Conservation (phyloP, 1,140 invertebrate genomes). For the Lycorma delicatula region DNA sequence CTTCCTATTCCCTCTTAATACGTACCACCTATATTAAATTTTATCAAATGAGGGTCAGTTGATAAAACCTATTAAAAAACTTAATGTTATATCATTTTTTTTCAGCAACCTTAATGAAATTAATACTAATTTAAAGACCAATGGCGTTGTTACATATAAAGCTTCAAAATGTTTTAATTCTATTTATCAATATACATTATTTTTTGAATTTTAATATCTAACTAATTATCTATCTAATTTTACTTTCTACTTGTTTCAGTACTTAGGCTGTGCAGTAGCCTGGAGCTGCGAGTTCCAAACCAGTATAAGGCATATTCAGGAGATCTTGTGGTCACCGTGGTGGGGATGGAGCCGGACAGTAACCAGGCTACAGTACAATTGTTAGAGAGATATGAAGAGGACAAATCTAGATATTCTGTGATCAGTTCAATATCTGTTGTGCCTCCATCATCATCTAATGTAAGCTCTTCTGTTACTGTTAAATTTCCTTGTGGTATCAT, state of each 20-base stretch:
- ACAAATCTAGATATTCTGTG: not conserved
- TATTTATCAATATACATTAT: no score
- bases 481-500: conserved; percentile 60
- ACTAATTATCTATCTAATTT: no score
- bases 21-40: no score
- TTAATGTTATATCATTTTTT: no score
- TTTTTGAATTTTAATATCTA: no score
- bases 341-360: conserved; percentile 8
- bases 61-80: no score
- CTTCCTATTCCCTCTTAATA: no score
- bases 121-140: no score
- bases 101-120: no score
- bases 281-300: conserved; percentile 24
- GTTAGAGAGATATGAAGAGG: conserved; percentile 3
- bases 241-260: conserved; percentile 19
- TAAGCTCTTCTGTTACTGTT: conserved; percentile 29
- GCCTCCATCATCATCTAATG: not conserved
- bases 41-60: no score
- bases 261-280: conserved; percentile 17
- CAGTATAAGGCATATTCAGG: conserved; percentile 27
- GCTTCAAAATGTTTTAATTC: no score
- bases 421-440: conserved; percentile 9
- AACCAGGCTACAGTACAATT: conserved; percentile 11
- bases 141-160: no score
- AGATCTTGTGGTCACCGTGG: conserved; percentile 23